Evolutionary conservation across 1,140 invertebrate genomes (phyloP).

Genomic region (Plutomurus gul): DNA sequence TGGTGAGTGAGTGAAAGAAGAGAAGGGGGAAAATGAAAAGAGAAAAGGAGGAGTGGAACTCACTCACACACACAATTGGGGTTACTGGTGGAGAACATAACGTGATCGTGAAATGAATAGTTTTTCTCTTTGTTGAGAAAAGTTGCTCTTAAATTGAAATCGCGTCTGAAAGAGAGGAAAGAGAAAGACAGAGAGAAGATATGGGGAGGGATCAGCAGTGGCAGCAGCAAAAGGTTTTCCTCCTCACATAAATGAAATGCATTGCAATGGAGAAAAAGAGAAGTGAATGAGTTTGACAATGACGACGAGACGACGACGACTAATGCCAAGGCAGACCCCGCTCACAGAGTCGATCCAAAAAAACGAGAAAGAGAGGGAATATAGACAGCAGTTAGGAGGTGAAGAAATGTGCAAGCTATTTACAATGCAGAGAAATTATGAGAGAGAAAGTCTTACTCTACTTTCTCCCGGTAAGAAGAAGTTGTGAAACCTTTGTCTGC

Average conservation of each 20-base stretch:
- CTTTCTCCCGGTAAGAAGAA: not conserved
- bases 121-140: not conserved
- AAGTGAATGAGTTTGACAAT: not conserved
- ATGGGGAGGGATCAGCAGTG: no score
- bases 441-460: not conserved
- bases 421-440: no score
- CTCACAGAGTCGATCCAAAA: no score
- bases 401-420: no score
- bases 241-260: not conserved
- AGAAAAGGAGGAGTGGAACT: not conserved
- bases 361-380: no score
- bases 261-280: not conserved
- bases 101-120: slow-evolving; percentile 21
- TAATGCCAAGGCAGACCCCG: not conserved
- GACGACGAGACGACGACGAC: not conserved
- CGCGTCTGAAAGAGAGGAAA: not conserved
- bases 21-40: not conserved
- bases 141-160: slow-evolving; percentile 4
- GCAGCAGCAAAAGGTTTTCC: not conserved
- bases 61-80: not conserved
- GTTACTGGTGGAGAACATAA: not conserved
- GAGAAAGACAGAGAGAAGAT: not conserved
- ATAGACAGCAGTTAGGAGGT: no score
- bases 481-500: not conserved
- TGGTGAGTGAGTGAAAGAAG: no score